Evolutionary conservation across 2,888 invertebrate genomes (phyloP), one percentile per base, ranked within the genome.

Genomic region (Meganola albula): DNA sequence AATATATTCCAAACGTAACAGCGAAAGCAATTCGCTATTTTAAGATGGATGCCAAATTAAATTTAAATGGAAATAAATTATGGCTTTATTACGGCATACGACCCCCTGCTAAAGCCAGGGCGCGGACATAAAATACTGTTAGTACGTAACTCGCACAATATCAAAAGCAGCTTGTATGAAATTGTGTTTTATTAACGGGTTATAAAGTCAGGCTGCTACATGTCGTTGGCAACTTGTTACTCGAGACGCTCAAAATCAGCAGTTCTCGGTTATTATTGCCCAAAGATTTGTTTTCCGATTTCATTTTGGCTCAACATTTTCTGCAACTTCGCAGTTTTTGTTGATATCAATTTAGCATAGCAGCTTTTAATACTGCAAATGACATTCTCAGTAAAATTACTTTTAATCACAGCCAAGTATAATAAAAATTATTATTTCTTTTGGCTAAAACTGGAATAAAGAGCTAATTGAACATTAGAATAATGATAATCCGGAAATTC

Each of bases 151-250:
- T 63, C 51, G 48, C 62, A 63, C 65, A 65, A 73, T 70, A 68
- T 73, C 61, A 53, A 53, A 62, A 65, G 64, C 67, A 49, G 65
- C 30, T 66, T 76, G 72, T 78, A 78, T 78, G 83, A 74, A 83
- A 79, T 79, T 79, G 76, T 80, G 73, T 83, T 84, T 84, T 83
- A 82, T 82, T 79, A 80, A 76, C 74, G 74, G 80, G 79, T 74
- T 79, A 79, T 83, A 82, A 83, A 84, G 70, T 74, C 63, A 60
- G 63, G 58, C 64, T 58, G 74, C 65, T 69, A 80, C 74, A 75
- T 72, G 72, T 73, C 77, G 77, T 76, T 74, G 70, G 63, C 68
- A 72, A 79, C 72, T 80, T 77, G 82, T 77, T 73, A 71, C 77
- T 66, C 57, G 49, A 72, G 69, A 72, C 68, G 69, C 50, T 58